These are phyloP conservation scores for Drosophila ironensis DNA, from an alignment of 1,140 invertebrate genomes.

Conservation along the genomic window DNA sequence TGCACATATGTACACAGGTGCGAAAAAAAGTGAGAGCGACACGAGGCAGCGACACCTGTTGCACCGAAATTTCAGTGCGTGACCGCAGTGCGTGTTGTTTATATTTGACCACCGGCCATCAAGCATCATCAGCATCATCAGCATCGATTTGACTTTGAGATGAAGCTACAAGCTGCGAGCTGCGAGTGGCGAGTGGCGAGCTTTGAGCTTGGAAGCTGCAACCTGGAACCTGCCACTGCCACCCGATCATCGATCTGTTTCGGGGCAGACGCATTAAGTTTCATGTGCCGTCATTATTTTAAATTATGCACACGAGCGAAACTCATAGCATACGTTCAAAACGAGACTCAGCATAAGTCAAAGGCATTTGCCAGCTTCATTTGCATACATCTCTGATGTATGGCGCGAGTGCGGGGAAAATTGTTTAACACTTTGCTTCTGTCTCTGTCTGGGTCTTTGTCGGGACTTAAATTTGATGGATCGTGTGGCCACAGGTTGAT, in stretches of 20 bases:
- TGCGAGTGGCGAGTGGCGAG: background rate
- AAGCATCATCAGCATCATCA: conserved; percentile 37
- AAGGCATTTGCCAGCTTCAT: conserved; percentile 63
- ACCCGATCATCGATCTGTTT: conserved; percentile 43
- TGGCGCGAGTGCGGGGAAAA: conserved; percentile 32
- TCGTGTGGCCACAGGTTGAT: conserved; percentile 56
- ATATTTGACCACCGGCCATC: conserved; percentile 30
- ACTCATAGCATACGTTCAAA: conserved; percentile 27
- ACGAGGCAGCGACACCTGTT: conserved; percentile 62
- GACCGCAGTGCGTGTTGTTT: conserved; percentile 33
- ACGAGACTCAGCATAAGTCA: conserved; percentile 56
- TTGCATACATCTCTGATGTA: conserved; percentile 45
- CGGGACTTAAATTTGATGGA: conserved; percentile 54
- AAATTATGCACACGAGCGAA: conserved; percentile 77
- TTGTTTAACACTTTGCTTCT: conserved; percentile 60
- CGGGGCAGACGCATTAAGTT: conserved; percentile 70
- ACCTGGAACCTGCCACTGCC: conserved; percentile 4
- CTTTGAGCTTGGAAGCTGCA: too few relatives aligned
- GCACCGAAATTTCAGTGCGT: conserved; percentile 1
- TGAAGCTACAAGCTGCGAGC: too few relatives aligned
- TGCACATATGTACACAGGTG: conserved; percentile 22
- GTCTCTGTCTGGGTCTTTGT: conserved; percentile 26
- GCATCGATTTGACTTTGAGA: conserved; percentile 12
- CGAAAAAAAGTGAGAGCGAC: conserved; percentile 65
- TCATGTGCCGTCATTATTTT: conserved; percentile 75